Conservation (phyloP, 2,797 vertebrate genomes). For the Propithecus deckenii region DNA sequence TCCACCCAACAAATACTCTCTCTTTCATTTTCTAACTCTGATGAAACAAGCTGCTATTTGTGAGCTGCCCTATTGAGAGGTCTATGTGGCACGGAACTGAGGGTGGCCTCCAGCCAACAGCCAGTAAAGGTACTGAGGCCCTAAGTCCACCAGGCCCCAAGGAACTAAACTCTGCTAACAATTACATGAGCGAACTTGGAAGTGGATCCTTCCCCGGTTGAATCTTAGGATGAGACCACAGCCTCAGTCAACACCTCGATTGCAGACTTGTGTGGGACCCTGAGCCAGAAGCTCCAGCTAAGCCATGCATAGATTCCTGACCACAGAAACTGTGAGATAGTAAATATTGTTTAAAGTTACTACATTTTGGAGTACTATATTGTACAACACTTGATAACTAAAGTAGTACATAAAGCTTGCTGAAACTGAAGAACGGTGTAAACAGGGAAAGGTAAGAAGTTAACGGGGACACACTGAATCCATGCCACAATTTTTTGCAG, state of each 20-base stretch:
- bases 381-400: not conserved
- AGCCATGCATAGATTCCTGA: not conserved
- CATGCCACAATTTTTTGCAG: not conserved
- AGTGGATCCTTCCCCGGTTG: not conserved
- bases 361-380: not conserved
- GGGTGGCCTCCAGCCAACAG: not conserved
- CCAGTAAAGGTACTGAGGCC: not conserved
- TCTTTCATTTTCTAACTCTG: not conserved
- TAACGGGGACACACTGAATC: not conserved
- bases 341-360: not conserved
- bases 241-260: not conserved
- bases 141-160: not conserved
- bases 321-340: not conserved
- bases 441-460: not conserved
- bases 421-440: not conserved
- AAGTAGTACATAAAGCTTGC: not conserved
- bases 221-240: not conserved
- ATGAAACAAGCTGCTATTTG: not conserved
- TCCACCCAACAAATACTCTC: not conserved
- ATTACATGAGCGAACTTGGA: not conserved
- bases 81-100: not conserved
- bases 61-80: not conserved
- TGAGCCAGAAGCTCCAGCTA: not conserved
- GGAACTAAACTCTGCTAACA: not conserved
- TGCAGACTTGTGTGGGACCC: not conserved